Evolutionary conservation across 2,888 invertebrate genomes (phyloP), one percentile per base, ranked within the genome.

Genomic region (Agrotis segetum): DNA sequence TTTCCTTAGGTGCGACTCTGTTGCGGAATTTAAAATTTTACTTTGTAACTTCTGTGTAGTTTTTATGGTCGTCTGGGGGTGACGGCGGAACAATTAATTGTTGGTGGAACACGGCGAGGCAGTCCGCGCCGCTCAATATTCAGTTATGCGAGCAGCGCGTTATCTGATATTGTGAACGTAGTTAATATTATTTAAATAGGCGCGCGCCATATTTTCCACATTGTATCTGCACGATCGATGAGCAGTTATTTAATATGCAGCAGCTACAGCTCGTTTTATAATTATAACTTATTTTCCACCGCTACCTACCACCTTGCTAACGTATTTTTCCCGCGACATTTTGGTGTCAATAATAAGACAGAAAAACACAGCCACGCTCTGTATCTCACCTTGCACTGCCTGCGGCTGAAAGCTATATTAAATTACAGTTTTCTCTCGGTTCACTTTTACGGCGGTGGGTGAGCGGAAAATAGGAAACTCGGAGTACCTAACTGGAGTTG

Each of bases 1-100:
- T 67, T 75, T 79, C 65, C 63, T 83, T 67, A 69, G 74, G 59
- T 71, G 74, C 66, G 82, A 68, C 53, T 67, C 24, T 73, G 74
- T 77, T 73, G 79, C 73, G 56, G 70, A 70, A 72, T 74, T 79
- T 79, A 60, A 63, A 71, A 75, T 84, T 47, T 68, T 67, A 68
- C 66, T 76, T 76, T 74, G 62, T 60, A 84, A 63, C 67, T 73
- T 71, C 58, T 71, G 67, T 71, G 64, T 68, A 81, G 80, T 81
- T 84, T 83, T 81, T 82, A 83, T 72, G 74, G 64, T 81, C 78
- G 69, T 67, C 74, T 77, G 81, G 74, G 67, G 70, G 63, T 70
- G 74, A 71, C 78, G 55, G 58, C 60, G 74, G 71, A 55, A 71
- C 69, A 74, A 76, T 84, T 84, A 79, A 84, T 84, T 76, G 74